A percentile compares a stretch with the other conserved stretches of the same genome.
Conservation (phyloP, 2,113 vertebrate species). For the Tenebrosternarchus preto region DNA sequence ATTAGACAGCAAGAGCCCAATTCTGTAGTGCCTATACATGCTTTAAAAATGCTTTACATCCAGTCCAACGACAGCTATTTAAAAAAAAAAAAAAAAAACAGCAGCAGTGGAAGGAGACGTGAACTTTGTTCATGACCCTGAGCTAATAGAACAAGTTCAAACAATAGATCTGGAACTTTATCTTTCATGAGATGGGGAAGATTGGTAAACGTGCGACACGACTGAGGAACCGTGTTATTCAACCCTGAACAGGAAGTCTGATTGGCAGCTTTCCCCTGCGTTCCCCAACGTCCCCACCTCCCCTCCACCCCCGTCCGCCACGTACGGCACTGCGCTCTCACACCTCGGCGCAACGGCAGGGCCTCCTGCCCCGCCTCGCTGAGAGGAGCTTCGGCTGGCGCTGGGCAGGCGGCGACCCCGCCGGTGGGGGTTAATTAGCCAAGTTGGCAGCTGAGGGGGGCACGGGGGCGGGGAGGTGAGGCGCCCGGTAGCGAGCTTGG, state of each 20-base stretch:
- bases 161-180: neutral
- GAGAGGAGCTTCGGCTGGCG: neutral
- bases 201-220: neutral
- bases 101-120: neutral
- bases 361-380: neutral
- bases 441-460: constrained; percentile 37
- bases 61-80: constrained; percentile 73
- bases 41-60: constrained; percentile 36
- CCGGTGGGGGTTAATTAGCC: constrained; percentile 41
- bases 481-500: constrained; percentile 46
- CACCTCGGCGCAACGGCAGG: neutral
- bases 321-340: neutral
- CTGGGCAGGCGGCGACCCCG: constrained; percentile 22
- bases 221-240: constrained; percentile 54
- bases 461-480: constrained; percentile 1
- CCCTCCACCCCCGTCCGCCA: no score
- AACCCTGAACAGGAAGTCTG: constrained; percentile 71
- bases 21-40: constrained; percentile 69
- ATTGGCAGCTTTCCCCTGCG: constrained; percentile 50
- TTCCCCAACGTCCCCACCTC: no score
- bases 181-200: neutral
- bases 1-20: constrained; percentile 68
- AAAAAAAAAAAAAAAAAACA: constrained; percentile 60
- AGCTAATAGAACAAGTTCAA: constrained; percentile 12
- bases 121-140: constrained; percentile 5